Evolutionary conservation across 2,113 vertebrate species (phyloP), one percentile per base, ranked within the genome.

Genomic region (Ageneiosus marmoratus): DNA sequence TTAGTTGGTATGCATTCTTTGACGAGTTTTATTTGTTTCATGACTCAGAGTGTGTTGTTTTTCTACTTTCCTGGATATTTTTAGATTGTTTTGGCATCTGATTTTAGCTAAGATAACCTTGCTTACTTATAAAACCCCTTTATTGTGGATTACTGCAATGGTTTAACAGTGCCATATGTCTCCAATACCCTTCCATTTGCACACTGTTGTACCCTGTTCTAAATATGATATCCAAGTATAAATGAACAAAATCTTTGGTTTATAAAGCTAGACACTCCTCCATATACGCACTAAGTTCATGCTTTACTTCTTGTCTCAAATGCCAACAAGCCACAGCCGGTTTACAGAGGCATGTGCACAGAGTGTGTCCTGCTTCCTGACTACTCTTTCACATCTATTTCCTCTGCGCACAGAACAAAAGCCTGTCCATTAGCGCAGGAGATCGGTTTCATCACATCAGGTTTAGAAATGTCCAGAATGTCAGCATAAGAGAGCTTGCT

Each of bases 361-460:
- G 79, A 78, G 67, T 65, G 74, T 67, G 65, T 82, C 83, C 56
- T 78, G 77, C 83, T 78, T 82, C 82, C 79, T 83, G 69, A 53
- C 27, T 79, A 53, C 29, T 34, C 46, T 37, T 84, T 81, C 60
- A 83, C 73, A 53, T 83, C 82, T 84, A 51, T 80, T 81, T 86
- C 50, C 65, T 74, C 62, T 56, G 56, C 27, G 77, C 77, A 11
- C 63, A 37, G 83, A 87, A 82, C 51, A 27, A 32, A 9, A 44
- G 22, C 22, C 58, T 81, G 50, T 81, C 83, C 86, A 85, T 87
- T 87, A 85, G 83, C 22, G 12, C 18, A 41, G 70, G 60, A 77
- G 75, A 87, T 83, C 77, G 46, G 37, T 87, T 87, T 80, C 77
- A 83, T 73, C 37, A 77, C 63, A 83, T 78, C 16, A 53, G 27